Base-by-base conservation (phyloP, 2,888 invertebrate species). In the Eilema griseolum region DNA sequence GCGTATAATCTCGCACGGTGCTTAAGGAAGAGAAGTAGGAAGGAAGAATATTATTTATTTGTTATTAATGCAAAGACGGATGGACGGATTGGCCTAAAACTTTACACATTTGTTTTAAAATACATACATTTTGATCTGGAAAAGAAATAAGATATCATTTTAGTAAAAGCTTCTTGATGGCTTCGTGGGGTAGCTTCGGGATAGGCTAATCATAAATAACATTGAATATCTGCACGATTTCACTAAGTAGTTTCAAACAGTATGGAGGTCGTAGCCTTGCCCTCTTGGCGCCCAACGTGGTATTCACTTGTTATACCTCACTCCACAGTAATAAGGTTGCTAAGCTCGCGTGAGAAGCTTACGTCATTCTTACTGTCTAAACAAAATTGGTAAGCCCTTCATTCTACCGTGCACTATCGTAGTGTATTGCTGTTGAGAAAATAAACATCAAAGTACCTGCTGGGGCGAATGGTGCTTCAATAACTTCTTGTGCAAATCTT, bases 251-350 rank as follows among this genome's bases (percentile, higher is more conserved):
- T 72, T 76, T 67, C 57, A 64, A 73, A 74, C 66, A 37, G 62
- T 70, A 62, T 66, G 81, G 84, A 88, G 90, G 89, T 88, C 89
- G 75, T 76, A 88, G 86, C 90, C 91, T 90, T 88, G 89, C 81
- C 85, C 87, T 84, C 82, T 85, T 88, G 88, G 88, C 89, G 84
- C 85, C 86, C 86, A 85, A 76, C 85, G 81, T 78, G 85, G 86
- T 80, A 72, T 81, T 73, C 61, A 71, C 80, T 74, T 75, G 73
- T 75, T 74, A 71, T 78, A 70, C 80, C 79, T 77, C 79, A 72
- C 77, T 73, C 75, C 80, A 72, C 73, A 28, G 16, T 69, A 74
- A 74, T 72, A 79, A 81, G 81, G 80, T 80, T 79, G 75, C 79
- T 81, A 71, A 67, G 82, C 78, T 88, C 79, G 89, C 87, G 86